Evolutionary conservation across 2,888 invertebrate genomes (phyloP), one percentile per base, ranked within the genome.

Genomic region (Drosophila siamana): DNA sequence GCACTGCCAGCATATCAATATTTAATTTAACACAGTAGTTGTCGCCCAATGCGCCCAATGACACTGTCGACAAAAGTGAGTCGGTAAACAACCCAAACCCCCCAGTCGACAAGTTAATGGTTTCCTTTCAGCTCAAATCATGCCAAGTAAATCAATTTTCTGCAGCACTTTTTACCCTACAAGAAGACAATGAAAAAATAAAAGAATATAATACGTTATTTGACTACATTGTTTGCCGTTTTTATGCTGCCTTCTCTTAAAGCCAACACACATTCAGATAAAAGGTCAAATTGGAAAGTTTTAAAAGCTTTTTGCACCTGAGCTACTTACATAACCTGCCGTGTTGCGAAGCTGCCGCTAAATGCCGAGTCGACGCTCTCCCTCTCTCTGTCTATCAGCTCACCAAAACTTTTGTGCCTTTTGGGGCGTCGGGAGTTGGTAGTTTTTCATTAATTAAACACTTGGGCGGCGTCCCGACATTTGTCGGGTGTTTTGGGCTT

Each of bases 241-340:
- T 50, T 48, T 59, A 38, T 57, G 28, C n/a, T 24, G 8, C n/a
- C 44, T 43, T 33, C n/a, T 33, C n/a, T 33, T 13, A 43, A 52
- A 63, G 60, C 30, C 30, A 74, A 44, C 48, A 47, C 77, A 55
- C 56, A 19, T n/a, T 40, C 56, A 47, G 65, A 47, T 65, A 64
- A 78, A 75, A 83, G 78, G 71, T 80, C 71, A 75, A 81, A 75
- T 65, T 66, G 63, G 46, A 78, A 77, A 77, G 80, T 85, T 82
- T 87, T 70, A 72, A 77, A 76, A 73, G 80, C 73, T 77, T 75
- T 74, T 72, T 67, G 61, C 80, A 78, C 72, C 87, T 84, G 62
- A 69, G 74, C 79, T 70, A 62, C 75, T 67, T 64, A 61, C 64
- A 50, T 60, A 47, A 63, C 28, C n/a, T 44, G 19, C 41, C 40